These are phyloP conservation scores for Ariolimax columbianus DNA, from an alignment of 2,888 invertebrate species.

Conservation along the genomic window DNA sequence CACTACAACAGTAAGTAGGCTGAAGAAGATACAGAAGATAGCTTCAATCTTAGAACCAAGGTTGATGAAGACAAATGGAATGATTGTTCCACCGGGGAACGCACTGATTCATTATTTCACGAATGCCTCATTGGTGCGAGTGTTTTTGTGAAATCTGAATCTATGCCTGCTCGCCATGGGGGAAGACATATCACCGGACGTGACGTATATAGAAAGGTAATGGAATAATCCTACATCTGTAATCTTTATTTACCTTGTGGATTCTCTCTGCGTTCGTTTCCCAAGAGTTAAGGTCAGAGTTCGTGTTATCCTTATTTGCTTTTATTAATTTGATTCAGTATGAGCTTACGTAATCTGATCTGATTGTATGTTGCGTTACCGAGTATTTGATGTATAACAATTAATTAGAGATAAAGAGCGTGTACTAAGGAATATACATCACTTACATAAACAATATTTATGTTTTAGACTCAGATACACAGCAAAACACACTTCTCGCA, in stretches of 20 bases:
- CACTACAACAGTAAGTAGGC: background rate
- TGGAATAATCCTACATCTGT: background rate
- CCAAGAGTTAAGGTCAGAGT: background rate
- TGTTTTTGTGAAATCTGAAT: background rate
- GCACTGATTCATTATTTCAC: background rate
- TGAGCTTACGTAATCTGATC: background rate
- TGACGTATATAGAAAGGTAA: slow-evolving; percentile 22
- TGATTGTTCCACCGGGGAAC: background rate
- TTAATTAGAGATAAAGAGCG: too few species aligned
- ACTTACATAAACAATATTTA: too few species aligned
- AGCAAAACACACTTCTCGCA: too few species aligned
- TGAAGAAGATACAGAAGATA: background rate
- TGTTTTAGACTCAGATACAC: too few species aligned
- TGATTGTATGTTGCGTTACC: background rate
- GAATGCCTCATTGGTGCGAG: too few species aligned
- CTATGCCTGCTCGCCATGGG: background rate
- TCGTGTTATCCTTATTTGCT: background rate
- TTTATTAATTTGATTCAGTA: background rate
- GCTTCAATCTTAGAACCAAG: background rate
- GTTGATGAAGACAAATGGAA: background rate
- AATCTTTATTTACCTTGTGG: background rate
- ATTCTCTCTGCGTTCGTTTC: background rate
- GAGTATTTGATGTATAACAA: background rate
- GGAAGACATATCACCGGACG: background rate
- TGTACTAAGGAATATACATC: too few species aligned